A percentile compares a stretch with the other conserved stretches of the same genome.
Evolutionary conservation across 2,888 invertebrate genomes (phyloP).

Genomic region (Drosophila peninsularis): DNA sequence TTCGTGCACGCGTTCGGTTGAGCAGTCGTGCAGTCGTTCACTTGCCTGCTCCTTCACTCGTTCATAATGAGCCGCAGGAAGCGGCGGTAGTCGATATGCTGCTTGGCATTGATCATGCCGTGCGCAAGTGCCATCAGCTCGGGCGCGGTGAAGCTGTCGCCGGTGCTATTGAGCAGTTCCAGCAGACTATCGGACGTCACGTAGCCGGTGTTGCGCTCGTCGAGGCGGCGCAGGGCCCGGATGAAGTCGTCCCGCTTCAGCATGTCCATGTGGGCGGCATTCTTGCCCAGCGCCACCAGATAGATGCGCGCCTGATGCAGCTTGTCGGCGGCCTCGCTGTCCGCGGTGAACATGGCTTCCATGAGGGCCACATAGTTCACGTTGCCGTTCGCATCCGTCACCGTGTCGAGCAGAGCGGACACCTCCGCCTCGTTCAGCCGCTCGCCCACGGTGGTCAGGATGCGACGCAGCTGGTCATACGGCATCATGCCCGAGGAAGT

Average conservation of each 20-base stretch:
- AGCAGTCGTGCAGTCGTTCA: no score
- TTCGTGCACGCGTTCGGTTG: no score
- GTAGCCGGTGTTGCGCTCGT: not conserved
- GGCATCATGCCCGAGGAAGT: not conserved
- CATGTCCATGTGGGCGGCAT: conserved; percentile 37
- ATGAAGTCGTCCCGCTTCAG: conserved; percentile 39
- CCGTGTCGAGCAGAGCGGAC: conserved; percentile 5
- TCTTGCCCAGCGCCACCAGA: conserved; percentile 25
- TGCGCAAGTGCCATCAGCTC: conserved; percentile 17
- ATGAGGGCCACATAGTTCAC: conserved; percentile 25
- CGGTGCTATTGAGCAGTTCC: conserved; percentile 15
- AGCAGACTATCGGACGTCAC: conserved; percentile 9
- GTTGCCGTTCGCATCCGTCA: conserved; percentile 26
- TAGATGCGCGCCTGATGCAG: conserved; percentile 16
- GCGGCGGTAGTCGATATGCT: conserved; percentile 19
- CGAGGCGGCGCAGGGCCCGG: conserved; percentile 2
- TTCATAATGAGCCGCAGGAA: conserved; percentile 43
- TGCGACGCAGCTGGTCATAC: not conserved
- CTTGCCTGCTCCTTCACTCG: not conserved
- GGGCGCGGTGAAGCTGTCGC: not conserved
- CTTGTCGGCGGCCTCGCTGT: not conserved
- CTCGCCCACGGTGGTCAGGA: conserved; percentile 28
- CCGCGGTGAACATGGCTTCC: conserved; percentile 9
- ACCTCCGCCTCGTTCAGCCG: conserved; percentile 19
- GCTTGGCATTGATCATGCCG: conserved; percentile 7